Conservation (phyloP, 2,888 invertebrate genomes). For the Tortrix viridana region DNA sequence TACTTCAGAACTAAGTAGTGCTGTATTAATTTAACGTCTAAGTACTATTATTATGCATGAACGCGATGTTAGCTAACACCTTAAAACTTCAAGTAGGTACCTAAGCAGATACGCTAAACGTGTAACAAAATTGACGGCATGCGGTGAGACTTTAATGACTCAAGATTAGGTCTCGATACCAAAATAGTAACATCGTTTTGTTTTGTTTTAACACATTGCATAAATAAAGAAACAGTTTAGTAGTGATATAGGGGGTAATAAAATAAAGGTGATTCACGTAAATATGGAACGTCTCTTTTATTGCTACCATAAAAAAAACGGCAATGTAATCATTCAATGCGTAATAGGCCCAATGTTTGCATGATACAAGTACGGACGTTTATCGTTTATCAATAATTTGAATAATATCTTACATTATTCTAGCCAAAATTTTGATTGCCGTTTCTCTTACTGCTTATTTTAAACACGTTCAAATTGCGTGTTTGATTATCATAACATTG, state of each 20-base stretch:
- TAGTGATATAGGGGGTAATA: constrained; percentile 48
- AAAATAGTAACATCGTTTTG: not conserved
- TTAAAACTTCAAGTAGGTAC: too few relatives aligned
- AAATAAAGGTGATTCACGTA: constrained; percentile 53
- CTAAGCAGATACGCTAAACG: too few relatives aligned
- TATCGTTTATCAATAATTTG: not conserved
- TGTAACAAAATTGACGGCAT: too few relatives aligned
- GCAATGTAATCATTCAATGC: constrained; percentile 16
- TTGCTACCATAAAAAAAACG: constrained; percentile 50
- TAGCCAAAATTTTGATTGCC: not conserved
- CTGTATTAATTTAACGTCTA: too few relatives aligned
- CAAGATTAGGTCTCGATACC: too few relatives aligned
- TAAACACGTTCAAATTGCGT: too few relatives aligned
- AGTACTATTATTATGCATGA: too few relatives aligned
- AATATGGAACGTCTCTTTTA: constrained; percentile 58
- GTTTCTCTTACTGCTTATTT: too few relatives aligned
- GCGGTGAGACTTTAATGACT: too few relatives aligned
- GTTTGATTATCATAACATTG: not conserved
- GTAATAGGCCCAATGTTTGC: constrained; percentile 19
- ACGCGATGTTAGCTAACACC: too few relatives aligned
- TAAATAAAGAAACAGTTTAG: constrained; percentile 35
- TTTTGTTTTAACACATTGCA: constrained; percentile 2
- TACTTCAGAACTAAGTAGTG: too few relatives aligned
- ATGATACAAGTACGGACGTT: not conserved
- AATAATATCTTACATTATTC: not conserved